Evolutionary conservation across 2,113 vertebrate species (phyloP).

Genomic region (Tragelaphus strepsiceros): DNA sequence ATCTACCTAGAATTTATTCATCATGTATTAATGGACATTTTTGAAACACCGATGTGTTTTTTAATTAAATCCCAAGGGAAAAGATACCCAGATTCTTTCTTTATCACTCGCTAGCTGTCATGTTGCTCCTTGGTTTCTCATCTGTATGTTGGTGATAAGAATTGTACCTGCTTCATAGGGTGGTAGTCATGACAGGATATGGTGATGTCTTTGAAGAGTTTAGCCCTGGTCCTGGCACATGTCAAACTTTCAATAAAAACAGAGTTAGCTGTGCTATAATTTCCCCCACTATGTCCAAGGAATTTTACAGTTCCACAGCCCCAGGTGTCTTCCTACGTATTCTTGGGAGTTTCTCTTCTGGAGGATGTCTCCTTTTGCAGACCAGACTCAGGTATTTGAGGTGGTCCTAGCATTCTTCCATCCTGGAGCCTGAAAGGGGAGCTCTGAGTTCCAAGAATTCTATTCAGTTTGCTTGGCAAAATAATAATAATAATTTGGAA

Average conservation of each 20-base stretch:
- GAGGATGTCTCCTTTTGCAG: background rate
- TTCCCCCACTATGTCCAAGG: background rate
- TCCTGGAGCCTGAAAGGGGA: background rate
- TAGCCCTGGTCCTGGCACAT: background rate
- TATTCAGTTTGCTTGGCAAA: background rate
- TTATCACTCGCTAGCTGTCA: background rate
- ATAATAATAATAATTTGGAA: background rate
- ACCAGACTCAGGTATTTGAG: background rate
- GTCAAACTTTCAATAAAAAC: background rate
- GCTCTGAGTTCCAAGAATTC: background rate
- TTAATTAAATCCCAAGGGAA: background rate
- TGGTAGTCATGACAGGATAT: background rate
- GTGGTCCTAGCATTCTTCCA: background rate
- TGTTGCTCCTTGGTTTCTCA: background rate
- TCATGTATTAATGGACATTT: background rate
- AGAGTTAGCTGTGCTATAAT: background rate
- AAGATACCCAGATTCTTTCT: background rate
- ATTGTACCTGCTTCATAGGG: background rate
- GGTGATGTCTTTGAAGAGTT: background rate
- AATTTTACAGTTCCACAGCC: background rate
- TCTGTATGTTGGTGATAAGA: background rate
- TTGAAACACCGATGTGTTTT: background rate
- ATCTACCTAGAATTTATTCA: background rate
- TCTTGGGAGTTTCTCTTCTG: background rate
- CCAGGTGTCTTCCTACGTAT: background rate